phyloP scores from a whole-genome alignment of 2,113 vertebrate genomes.

The Pomatorhinus ruficollis region DNA sequence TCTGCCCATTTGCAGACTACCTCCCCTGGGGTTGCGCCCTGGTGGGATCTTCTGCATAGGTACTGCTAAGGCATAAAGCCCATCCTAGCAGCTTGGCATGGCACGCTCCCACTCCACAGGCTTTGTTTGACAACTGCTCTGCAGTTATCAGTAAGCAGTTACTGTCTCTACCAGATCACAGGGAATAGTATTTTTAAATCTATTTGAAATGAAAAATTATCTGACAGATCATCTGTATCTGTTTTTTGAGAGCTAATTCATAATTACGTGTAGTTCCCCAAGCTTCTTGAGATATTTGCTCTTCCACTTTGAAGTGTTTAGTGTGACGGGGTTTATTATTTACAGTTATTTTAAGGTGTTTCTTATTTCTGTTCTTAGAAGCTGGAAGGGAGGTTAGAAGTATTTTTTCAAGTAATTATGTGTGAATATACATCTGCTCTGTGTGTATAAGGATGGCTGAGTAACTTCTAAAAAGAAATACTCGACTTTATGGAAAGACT shows the following conservation, averaged over 20 bases:
- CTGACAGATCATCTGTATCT: conserved; percentile 23
- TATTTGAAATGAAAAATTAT: conserved; percentile 1
- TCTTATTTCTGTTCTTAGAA: conserved; percentile 21
- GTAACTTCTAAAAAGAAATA: background rate
- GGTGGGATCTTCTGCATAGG: background rate
- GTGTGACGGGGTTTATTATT: conserved; percentile 9
- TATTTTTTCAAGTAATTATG: background rate
- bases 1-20: background rate
- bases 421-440: background rate
- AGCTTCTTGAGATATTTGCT: conserved; percentile 23
- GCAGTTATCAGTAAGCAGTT: background rate
- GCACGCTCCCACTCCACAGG: rapidly evolving
- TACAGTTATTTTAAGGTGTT: conserved; percentile 52
- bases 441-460: background rate
- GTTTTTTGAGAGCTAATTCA: conserved; percentile 1
- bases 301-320: conserved; percentile 40
- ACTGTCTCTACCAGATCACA: background rate
- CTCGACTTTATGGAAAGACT: background rate
- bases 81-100: background rate
- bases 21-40: background rate
- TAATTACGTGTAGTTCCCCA: conserved; percentile 4
- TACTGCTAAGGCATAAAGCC: background rate
- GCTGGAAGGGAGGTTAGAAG: background rate
- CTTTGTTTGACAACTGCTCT: background rate
- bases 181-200: background rate